Evolutionary conservation across 2,888 invertebrate genomes (phyloP).

Genomic region (Sminthurides aquaticus): DNA sequence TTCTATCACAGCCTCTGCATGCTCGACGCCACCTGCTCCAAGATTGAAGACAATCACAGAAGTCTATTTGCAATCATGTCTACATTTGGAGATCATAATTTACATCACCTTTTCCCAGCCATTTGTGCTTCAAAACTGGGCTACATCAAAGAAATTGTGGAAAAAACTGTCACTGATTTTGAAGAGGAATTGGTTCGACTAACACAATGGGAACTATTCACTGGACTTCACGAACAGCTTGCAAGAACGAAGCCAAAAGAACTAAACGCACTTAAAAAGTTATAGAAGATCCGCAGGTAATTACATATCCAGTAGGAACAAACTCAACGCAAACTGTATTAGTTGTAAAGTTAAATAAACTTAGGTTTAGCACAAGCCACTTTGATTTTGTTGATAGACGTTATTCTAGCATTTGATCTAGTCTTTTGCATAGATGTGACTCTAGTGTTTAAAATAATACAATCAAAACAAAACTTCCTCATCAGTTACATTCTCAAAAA

Average conservation of each 20-base stretch:
- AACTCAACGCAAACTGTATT: too few species aligned
- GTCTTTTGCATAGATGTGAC: too few species aligned
- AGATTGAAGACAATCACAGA: slow-evolving; percentile 6
- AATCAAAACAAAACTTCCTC: too few species aligned
- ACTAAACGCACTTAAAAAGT: too few species aligned
- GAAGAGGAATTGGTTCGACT: slow-evolving; percentile 48
- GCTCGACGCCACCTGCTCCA: slow-evolving; percentile 15
- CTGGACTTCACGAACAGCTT: slow-evolving; percentile 62
- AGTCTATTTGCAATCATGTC: slow-evolving; percentile 46
- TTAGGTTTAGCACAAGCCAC: too few species aligned
- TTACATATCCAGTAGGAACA: too few species aligned
- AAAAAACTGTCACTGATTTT: slow-evolving; percentile 60
- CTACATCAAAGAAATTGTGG: slow-evolving; percentile 58
- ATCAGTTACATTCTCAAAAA: too few species aligned
- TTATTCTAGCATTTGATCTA: too few species aligned
- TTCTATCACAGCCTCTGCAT: slow-evolving; percentile 4
- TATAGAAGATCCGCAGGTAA: too few species aligned
- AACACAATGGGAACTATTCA: slow-evolving; percentile 56
- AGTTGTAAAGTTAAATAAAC: too few species aligned
- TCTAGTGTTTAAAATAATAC: too few species aligned
- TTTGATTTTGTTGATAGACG: too few species aligned
- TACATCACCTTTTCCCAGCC: slow-evolving; percentile 75
- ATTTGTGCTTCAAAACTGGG: slow-evolving; percentile 66
- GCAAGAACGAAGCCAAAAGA: slow-evolving; percentile 49
- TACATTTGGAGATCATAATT: slow-evolving; percentile 66